Evolutionary conservation across 2,113 vertebrate species (phyloP).

Genomic region (Ancistrus triradiatus): DNA sequence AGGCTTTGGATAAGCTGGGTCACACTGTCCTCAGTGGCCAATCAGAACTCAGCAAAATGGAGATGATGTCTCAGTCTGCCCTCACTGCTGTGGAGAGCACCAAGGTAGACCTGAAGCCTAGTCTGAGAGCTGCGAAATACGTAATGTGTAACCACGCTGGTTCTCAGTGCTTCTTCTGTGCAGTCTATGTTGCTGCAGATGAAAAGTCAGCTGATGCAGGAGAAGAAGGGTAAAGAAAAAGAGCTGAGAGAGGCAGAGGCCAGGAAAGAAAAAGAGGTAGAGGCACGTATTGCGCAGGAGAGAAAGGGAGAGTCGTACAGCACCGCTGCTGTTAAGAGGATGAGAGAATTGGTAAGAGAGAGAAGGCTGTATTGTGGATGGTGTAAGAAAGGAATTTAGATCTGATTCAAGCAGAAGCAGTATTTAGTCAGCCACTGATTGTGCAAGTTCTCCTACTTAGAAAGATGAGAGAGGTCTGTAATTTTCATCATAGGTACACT

Average conservation of each 20-base stretch:
- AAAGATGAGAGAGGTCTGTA: too few species aligned
- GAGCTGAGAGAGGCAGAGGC: neutral
- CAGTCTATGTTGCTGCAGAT: slow-evolving; percentile 14
- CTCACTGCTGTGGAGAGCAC: slow-evolving; percentile 6
- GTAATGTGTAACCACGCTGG: neutral
- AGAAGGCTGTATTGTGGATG: too few species aligned
- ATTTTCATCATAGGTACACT: too few species aligned
- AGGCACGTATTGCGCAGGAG: neutral
- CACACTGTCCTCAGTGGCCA: neutral
- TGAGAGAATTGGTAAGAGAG: slow-evolving; percentile 8
- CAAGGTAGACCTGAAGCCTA: neutral
- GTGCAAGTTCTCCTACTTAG: too few species aligned
- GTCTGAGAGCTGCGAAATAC: neutral
- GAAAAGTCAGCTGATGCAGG: slow-evolving; percentile 23
- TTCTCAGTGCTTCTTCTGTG: neutral
- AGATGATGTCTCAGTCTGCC: slow-evolving; percentile 2
- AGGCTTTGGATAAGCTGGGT: slow-evolving; percentile 8
- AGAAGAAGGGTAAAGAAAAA: neutral
- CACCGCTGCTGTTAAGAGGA: neutral
- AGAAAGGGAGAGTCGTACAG: neutral
- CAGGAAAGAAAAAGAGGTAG: slow-evolving; percentile 15
- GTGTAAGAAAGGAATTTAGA: neutral
- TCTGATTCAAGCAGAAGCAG: too few species aligned
- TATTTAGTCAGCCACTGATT: too few species aligned
- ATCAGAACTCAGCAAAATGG: slow-evolving; percentile 3